Percentiles rank a stretch among this genome's conserved stretches.
Conservation (phyloP, 2,888 invertebrate genomes). For the Tridacna gigas region DNA sequence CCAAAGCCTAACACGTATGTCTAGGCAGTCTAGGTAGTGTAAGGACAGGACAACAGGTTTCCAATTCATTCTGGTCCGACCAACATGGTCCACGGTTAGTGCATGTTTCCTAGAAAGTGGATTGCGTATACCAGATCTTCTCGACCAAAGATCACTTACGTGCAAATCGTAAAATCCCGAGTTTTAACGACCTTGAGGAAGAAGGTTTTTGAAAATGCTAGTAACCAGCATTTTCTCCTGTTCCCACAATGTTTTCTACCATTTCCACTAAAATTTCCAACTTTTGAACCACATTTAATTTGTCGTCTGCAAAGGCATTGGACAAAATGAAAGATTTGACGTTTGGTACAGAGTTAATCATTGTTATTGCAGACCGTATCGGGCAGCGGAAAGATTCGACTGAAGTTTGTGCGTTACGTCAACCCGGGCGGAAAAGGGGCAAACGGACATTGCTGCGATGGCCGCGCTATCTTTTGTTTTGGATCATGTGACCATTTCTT, state of each 20-base stretch:
- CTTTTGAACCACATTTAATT: not conserved
- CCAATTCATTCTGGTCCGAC: no score
- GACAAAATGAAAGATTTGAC: not conserved
- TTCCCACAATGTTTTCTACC: not conserved
- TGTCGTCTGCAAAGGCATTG: not conserved
- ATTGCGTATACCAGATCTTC: no score
- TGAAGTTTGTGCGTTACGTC: slow-evolving; percentile 68
- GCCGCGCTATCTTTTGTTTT: slow-evolving; percentile 71
- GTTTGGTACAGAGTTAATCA: no score
- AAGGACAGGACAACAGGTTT: no score
- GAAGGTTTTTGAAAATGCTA: not conserved
- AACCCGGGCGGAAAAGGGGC: slow-evolving; percentile 75
- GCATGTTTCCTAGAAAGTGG: no score
- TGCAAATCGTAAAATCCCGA: no score
- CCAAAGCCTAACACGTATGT: no score
- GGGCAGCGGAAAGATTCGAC: slow-evolving; percentile 63
- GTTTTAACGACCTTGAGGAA: not conserved
- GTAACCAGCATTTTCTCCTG: slow-evolving; percentile 2
- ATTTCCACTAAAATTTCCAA: not conserved
- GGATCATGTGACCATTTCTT: slow-evolving; percentile 78
- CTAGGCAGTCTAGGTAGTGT: no score
- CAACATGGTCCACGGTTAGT: no score
- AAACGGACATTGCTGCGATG: slow-evolving; percentile 80
- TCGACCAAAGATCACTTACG: no score
- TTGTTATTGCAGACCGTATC: slow-evolving; percentile 45